Evolutionary conservation across 2,113 vertebrate species (phyloP), one percentile per base, ranked within the genome.

Genomic region (Channa argus): DNA sequence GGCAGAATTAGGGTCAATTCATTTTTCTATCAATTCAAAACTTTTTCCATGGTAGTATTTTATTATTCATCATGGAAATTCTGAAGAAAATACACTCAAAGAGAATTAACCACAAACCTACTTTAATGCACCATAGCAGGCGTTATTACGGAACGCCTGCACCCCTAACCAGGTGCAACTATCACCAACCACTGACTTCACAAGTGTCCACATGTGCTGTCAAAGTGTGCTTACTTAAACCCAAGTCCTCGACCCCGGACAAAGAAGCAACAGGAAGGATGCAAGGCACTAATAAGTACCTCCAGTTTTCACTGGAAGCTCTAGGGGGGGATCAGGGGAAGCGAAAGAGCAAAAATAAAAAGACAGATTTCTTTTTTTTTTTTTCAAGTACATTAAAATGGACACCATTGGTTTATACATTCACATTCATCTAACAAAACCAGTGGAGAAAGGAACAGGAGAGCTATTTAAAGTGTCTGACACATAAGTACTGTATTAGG

Each of bases 361-460:
- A 85, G 13, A 79, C 15, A 64, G 14, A 38, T n/a, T 6, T 24
- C 24, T 66, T 63, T 63, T 36, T 79, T 24, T 62, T 64, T 64
- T 75, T 76, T 90, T 90, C 89, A 91, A 92, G 91, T 90, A 92
- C 89, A 89, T 79, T 85, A 85, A 73, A 89, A 88, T 85, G 84
- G 83, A 91, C 85, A 90, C 84, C 75, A 68, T 84, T 82, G 81
- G 83, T 89, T 91, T 87, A 83, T 91, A 92, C 91, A 91, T 92
- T 92, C 91, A 92, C 90, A 92, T 92, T 92, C 72, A 87, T 87
- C 89, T 86, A 91, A 89, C 78, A 86, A 65, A 86, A 88, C 71
- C 79, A 77, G 81, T 80, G 87, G 44, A 66, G 62, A 72, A 81
- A 63, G 84, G 68, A 76, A 66, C 58, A 68, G 64, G 80, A 77